phyloP scores from a whole-genome alignment of 2,888 invertebrate species.

The Petrophora chlorosata region DNA sequence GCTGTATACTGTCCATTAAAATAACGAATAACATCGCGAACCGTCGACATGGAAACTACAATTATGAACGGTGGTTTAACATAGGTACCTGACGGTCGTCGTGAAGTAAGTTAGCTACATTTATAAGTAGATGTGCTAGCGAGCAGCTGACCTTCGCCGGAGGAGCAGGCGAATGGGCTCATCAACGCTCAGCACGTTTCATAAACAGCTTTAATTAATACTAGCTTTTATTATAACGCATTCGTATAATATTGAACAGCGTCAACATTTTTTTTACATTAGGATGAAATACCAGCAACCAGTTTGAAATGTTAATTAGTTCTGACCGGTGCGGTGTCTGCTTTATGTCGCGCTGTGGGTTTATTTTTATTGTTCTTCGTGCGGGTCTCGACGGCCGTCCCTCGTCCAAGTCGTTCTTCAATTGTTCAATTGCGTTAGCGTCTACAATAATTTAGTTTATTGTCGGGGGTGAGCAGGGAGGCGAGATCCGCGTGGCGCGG shows the following conservation, averaged over 20 bases:
- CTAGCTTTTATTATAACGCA: conserved; percentile 48
- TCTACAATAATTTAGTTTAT: conserved; percentile 44
- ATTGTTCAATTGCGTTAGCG: conserved; percentile 44
- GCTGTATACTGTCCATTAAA: neutral
- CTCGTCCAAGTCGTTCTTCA: conserved; percentile 36
- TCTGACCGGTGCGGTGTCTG: conserved; percentile 24
- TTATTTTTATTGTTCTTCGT: conserved; percentile 32
- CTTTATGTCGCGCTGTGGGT: conserved; percentile 20
- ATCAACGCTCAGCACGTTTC: conserved; percentile 63
- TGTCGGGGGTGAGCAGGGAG: conserved; percentile 35
- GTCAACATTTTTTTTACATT: conserved; percentile 33
- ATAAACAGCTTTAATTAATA: conserved; percentile 57
- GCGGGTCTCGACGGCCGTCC: conserved; percentile 24
- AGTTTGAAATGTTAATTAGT: conserved; percentile 41
- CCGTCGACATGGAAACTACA: conserved; percentile 13
- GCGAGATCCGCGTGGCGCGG: conserved; percentile 34
- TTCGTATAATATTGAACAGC: conserved; percentile 33
- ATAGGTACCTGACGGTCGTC: conserved; percentile 41
- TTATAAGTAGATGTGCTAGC: conserved; percentile 59
- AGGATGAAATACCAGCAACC: conserved; percentile 34
- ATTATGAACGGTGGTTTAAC: conserved; percentile 22
- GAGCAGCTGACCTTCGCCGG: conserved; percentile 69
- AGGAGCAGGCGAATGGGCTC: conserved; percentile 68
- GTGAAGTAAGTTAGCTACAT: conserved; percentile 52
- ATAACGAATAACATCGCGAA: conserved; percentile 14